These are phyloP conservation scores for Drosophila quasianomalipes DNA, from an alignment of 2,888 invertebrate genomes.

Conservation along the genomic window DNA sequence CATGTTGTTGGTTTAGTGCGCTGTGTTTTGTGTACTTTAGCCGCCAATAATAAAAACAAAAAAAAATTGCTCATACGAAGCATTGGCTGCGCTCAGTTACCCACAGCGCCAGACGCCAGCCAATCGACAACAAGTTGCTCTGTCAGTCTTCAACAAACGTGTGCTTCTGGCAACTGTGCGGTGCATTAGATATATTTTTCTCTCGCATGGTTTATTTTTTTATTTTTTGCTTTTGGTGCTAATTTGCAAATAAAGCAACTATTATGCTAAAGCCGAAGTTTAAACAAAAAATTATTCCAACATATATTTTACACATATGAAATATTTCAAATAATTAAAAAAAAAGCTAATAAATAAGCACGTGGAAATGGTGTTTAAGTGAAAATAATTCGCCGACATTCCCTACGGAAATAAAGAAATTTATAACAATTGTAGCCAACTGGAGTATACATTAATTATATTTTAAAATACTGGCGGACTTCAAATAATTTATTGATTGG, in stretches of 20 bases:
- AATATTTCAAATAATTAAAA: neutral
- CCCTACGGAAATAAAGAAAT: neutral
- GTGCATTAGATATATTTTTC: slow-evolving; percentile 38
- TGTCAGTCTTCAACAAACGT: slow-evolving; percentile 69
- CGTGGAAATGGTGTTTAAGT: neutral
- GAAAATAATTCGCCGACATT: neutral
- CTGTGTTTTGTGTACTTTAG: slow-evolving; percentile 72
- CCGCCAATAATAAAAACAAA: slow-evolving; percentile 39
- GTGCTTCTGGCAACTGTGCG: slow-evolving; percentile 63
- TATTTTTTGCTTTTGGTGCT: neutral
- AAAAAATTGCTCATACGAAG: slow-evolving; percentile 73
- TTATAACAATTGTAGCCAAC: neutral
- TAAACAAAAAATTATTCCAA: neutral
- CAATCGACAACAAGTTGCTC: slow-evolving; percentile 47
- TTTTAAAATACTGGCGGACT: too few species aligned
- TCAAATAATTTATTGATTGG: neutral
- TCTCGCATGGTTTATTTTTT: neutral
- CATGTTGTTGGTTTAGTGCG: slow-evolving; percentile 38
- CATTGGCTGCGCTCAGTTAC: slow-evolving; percentile 54
- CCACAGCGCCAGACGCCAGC: slow-evolving; percentile 31
- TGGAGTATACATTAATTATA: neutral
- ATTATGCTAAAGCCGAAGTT: neutral
- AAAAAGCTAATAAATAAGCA: too few species aligned
- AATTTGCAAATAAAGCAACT: neutral
- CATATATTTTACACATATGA: neutral